Conservation (phyloP, 2,888 invertebrate species). For the Rhagonycha fulva region DNA sequence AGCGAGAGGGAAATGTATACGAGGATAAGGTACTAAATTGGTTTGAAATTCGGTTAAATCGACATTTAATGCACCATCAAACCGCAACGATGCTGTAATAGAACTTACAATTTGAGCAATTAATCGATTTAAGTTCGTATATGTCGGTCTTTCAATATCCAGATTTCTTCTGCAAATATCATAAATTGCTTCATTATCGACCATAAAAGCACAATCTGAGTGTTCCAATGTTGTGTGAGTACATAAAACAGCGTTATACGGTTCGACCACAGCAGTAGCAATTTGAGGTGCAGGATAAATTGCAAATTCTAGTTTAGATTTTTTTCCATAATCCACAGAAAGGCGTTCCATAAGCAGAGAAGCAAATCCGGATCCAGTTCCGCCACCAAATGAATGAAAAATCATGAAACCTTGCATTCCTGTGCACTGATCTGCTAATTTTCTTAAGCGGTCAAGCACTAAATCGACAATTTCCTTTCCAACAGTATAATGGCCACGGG, state of each 20-base stretch:
- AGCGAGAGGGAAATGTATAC: background rate
- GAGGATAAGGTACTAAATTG: slow-evolving; percentile 44
- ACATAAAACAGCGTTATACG: background rate
- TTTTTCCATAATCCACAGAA: slow-evolving; percentile 17
- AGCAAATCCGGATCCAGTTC: slow-evolving; percentile 55
- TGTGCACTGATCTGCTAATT: background rate
- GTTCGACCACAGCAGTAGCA: background rate
- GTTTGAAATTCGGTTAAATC: slow-evolving; percentile 66
- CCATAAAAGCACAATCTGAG: background rate
- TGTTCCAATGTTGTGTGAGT: background rate
- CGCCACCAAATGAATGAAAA: slow-evolving; percentile 61
- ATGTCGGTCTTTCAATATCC: slow-evolving; percentile 62
- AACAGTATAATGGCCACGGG: slow-evolving; percentile 47
- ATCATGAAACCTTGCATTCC: background rate
- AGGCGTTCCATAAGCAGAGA: slow-evolving; percentile 62
- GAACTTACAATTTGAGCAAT: slow-evolving; percentile 61
- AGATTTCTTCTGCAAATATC: slow-evolving; percentile 64
- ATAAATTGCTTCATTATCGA: slow-evolving; percentile 47
- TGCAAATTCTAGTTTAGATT: background rate
- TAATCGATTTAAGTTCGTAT: slow-evolving; percentile 67
- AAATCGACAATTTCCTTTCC: slow-evolving; percentile 64
- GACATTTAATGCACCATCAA: slow-evolving; percentile 64
- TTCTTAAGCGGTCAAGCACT: background rate
- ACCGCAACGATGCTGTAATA: slow-evolving; percentile 63
- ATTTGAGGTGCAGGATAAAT: background rate